Conservation (phyloP, 1,140 invertebrate species). For the Laupala kohalensis region DNA sequence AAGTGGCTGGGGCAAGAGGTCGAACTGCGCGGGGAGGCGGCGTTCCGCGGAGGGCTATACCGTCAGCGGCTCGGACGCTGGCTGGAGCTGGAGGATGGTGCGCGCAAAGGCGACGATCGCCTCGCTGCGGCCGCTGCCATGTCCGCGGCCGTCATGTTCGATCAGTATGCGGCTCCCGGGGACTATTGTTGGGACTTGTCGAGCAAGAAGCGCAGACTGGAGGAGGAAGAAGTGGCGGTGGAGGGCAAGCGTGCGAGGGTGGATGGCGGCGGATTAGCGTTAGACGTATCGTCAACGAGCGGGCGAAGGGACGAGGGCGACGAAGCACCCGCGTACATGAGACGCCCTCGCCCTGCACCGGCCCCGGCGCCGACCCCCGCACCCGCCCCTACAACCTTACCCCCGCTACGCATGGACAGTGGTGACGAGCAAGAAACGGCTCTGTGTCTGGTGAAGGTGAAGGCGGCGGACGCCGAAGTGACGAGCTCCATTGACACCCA, state of each 20-base stretch:
- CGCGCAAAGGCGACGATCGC: constrained; percentile 9
- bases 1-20: constrained; percentile 44
- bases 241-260: constrained; percentile 4
- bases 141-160: background rate
- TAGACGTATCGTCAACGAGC: background rate
- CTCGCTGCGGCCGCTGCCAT: background rate
- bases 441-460: constrained; percentile 21
- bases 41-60: constrained; percentile 22
- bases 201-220: constrained; percentile 8
- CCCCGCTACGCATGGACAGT: too few relatives aligned
- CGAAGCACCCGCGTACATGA: background rate
- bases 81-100: constrained; percentile 35
- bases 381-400: too few relatives aligned
- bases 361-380: too few relatives aligned
- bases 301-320: constrained; percentile 1
- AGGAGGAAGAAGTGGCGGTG: background rate
- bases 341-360: background rate
- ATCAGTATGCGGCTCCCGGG: background rate
- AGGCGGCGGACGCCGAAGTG: background rate
- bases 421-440: constrained; percentile 22
- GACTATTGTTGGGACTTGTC: constrained; percentile 13
- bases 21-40: constrained; percentile 31
- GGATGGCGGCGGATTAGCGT: background rate
- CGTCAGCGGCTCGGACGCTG: constrained; percentile 28
- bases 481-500: constrained; percentile 4